Evolutionary conservation across 2,113 vertebrate genomes (phyloP).

Genomic region (Gobiocypris rarus): DNA sequence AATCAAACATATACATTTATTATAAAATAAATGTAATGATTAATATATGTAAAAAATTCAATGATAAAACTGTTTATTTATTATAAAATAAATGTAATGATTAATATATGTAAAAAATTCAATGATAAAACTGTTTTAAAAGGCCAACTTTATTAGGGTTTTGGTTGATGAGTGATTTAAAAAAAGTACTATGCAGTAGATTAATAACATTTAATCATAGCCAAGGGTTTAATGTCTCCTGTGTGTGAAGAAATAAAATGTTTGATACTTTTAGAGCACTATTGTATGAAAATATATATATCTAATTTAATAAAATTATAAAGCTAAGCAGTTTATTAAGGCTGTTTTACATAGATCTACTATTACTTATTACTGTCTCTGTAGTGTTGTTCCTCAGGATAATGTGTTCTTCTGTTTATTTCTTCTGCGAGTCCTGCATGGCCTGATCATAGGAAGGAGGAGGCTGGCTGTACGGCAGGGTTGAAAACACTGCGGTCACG

Average conservation of each 20-base stretch:
- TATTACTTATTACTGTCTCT: not conserved
- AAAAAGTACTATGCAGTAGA: not conserved
- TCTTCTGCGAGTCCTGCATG: slow-evolving; percentile 79
- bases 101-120: no score
- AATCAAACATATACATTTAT: no score
- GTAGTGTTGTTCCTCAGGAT: not conserved
- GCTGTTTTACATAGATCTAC: not conserved
- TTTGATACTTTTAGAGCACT: not conserved
- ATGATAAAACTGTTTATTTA: no score
- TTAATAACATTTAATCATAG: not conserved
- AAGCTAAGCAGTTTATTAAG: not conserved
- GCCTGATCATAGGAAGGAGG: slow-evolving; percentile 85
- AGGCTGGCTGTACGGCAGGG: slow-evolving; percentile 82
- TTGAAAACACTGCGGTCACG: slow-evolving; percentile 74
- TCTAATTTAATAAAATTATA: not conserved
- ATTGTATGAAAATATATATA: not conserved
- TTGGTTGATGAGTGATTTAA: not conserved
- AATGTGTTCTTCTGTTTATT: slow-evolving; percentile 50
- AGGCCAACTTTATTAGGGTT: not conserved
- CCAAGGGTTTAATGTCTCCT: not conserved
- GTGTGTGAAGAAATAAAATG: not conserved
- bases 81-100: no score
- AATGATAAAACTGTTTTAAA: not conserved
- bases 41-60: no score
- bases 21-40: no score